Base-by-base conservation (phyloP, 2,113 vertebrate genomes). In the Clarias gariepinus region DNA sequence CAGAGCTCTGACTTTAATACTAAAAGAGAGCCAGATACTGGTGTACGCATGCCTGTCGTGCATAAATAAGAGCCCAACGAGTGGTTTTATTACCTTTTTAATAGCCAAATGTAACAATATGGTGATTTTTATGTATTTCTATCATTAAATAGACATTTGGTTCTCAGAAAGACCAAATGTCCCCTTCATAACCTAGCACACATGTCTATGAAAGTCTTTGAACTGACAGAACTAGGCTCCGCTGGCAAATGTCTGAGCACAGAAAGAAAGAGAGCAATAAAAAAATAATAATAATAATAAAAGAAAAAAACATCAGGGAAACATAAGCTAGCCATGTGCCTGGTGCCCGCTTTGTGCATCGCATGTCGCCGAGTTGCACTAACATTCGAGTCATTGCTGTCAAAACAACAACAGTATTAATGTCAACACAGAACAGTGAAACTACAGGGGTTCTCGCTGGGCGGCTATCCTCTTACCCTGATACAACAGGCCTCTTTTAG, bases 391-490 rank as follows among this genome's bases (percentile, higher is more conserved):
- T 84, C 84, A 64, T 79, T 73, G 64, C 61, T 83, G 84, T 84
- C 83, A 89, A 87, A 89, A 87, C 81, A 85, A 84, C 86, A 87
- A 83, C 79, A 80, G 86, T 82, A 87, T 79, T 85, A 82, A 87
- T 87, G 86, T 78, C 66, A 85, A 80, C 33, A 82, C 61, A 68
- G 63, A 61, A 25, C 78, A 85, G 58, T 28, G 71, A 78, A 85
- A 71, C 71, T 69, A 53, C 55, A 12, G 83, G 86, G 84, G 79
- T 36, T 77, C 80, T 87, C 68, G 30, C 85, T 83, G 58, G 78
- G 88, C 25, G 83, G 57, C 60, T 87, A 89, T 89, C 84, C 81
- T 80, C 71, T 87, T 89, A 83, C 89, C 36, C 76, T 12, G 66
- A 77, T 84, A 89, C 73, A 60, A 88, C 85, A 76, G 60, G 16